A percentile compares a stretch with the other conserved stretches of the same genome.
phyloP scores from a whole-genome alignment of 2,888 invertebrate species.

The Cerceris rybyensis region DNA sequence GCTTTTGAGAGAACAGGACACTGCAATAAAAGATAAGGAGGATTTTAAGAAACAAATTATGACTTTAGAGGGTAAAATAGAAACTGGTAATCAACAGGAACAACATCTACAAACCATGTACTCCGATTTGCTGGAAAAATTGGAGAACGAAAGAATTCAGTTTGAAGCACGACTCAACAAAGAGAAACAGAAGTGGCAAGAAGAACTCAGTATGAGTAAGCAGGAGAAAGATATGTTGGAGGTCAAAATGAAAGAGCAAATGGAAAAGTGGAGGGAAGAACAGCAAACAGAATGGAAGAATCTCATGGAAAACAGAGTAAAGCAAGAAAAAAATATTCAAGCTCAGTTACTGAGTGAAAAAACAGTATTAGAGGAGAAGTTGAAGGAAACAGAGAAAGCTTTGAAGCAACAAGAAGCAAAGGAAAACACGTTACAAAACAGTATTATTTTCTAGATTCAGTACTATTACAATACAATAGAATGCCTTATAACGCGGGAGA shows the following conservation, averaged over 20 bases:
- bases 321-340: constrained; percentile 81
- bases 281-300: constrained; percentile 80
- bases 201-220: constrained; percentile 80
- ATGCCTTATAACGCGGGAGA: neutral
- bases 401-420: constrained; percentile 81
- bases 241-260: constrained; percentile 82
- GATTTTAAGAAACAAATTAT: constrained; percentile 83
- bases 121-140: constrained; percentile 81
- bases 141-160: constrained; percentile 83
- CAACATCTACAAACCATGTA: constrained; percentile 83
- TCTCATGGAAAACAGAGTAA: constrained; percentile 82
- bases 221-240: constrained; percentile 83
- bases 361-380: constrained; percentile 77
- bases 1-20: constrained; percentile 82
- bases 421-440: constrained; percentile 25
- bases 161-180: constrained; percentile 82
- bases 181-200: constrained; percentile 84
- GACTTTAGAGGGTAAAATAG: constrained; percentile 82
- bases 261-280: constrained; percentile 82
- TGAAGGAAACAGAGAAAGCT: constrained; percentile 79
- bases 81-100: constrained; percentile 75
- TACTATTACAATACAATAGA: neutral
- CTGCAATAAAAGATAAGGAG: constrained; percentile 82
- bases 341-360: constrained; percentile 78
- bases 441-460: constrained; percentile 33